Evolutionary conservation across 2,888 invertebrate species (phyloP).

Genomic region (Allacma fusca): DNA sequence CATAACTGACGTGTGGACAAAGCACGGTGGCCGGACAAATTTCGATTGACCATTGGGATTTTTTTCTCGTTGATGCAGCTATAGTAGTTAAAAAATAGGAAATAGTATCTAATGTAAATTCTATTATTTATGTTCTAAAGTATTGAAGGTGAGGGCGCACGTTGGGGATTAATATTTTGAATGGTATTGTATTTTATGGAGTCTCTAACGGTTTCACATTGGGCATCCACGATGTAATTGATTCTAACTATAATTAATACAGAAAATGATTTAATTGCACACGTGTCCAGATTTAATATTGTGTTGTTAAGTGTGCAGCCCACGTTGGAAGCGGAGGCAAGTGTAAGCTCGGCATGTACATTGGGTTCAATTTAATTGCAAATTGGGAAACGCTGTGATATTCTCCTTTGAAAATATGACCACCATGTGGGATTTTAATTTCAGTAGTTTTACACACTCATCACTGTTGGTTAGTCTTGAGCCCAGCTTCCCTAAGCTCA

Average conservation of each 20-base stretch:
- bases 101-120: too few relatives aligned
- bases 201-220: not conserved
- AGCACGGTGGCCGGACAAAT: too few relatives aligned
- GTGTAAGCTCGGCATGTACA: not conserved
- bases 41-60: too few relatives aligned
- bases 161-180: not conserved
- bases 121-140: too few relatives aligned
- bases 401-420: conserved; percentile 13
- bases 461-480: not conserved
- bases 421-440: conserved; percentile 40
- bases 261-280: not conserved
- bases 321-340: not conserved
- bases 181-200: not conserved
- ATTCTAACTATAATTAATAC: conserved; percentile 30
- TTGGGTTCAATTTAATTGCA: conserved; percentile 38
- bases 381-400: conserved; percentile 11
- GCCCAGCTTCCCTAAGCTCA: not conserved
- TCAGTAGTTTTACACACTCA: conserved; percentile 34
- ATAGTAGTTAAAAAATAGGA: too few relatives aligned
- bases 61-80: too few relatives aligned
- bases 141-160: too few relatives aligned
- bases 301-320: too few relatives aligned
- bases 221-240: conserved; percentile 4
- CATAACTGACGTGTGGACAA: too few relatives aligned
- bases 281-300: not conserved